Base-by-base conservation (phyloP, 2,888 invertebrate species). In the Eupithecia tripunctaria region DNA sequence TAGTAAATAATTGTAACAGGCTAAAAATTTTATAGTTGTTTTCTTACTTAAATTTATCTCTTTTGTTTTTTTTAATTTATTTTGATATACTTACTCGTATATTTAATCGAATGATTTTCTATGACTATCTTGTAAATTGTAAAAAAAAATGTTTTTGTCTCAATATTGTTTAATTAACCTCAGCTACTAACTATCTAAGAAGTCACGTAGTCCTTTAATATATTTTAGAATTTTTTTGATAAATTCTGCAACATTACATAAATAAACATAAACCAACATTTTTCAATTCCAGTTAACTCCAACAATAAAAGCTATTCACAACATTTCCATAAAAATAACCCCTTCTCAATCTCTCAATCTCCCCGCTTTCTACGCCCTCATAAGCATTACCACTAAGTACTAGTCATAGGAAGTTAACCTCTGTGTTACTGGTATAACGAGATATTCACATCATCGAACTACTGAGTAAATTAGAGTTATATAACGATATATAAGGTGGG, bases 351-450 rank as follows among this genome's bases (percentile, higher is more conserved):
- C n/a, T n/a, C n/a, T n/a, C 10, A 15, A 29, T 29, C 60, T 38
- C 10, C 38, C 64, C 64, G 25, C 38, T 64, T 64, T 63, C n/a
- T 21, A n/a, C 36, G 36, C 63, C 63, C 12, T 64, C 38, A 21
- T 12, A 36, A 8, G 25, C 60, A 29, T 18, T 21, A 29, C 60
- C 27, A 59, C 27, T n/a, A 10, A 27, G 27, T 25, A 29, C 18
- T 8, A 29, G 29, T 14, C 21, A 41, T 25, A 64, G 64, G 64
- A 64, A 64, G 64, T 25, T 14, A 64, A 59, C 60, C 67, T 72
- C 64, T 67, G 67, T 70, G 75, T 72, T 72, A 74, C 68, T 63
- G 60, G 67, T 75, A 68, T 68, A 75, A 72, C 72, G 38, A 75
- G 75, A 75, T 68, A 70, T 32, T 70, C 47, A 41, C 74, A 69